Percentiles rank a stretch among this genome's conserved stretches.
Evolutionary conservation across 2,797 vertebrate genomes (phyloP).

Genomic region (Salmo trutta): DNA sequence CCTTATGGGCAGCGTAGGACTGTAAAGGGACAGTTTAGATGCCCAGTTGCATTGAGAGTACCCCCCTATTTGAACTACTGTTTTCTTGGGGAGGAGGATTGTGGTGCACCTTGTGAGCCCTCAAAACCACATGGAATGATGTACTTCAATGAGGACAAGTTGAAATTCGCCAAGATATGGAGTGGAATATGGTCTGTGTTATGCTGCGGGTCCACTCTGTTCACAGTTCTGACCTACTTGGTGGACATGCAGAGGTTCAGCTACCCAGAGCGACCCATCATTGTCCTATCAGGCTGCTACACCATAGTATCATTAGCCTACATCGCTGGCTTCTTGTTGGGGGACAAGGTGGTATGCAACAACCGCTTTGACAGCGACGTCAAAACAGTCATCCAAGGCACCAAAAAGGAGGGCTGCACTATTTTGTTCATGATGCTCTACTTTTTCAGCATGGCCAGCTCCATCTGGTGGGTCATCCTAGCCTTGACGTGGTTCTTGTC

Average conservation of each 20-base stretch:
- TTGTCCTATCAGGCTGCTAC: conserved; percentile 84
- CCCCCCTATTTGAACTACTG: conserved; percentile 83
- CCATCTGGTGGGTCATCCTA: conserved; percentile 96
- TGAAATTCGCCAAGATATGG: conserved; percentile 82
- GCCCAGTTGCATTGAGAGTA: conserved; percentile 79
- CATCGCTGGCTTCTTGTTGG: conserved; percentile 81
- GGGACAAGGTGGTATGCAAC: conserved; percentile 82
- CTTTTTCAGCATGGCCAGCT: conserved; percentile 98
- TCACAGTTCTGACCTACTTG: conserved; percentile 83
- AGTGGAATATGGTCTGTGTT: conserved; percentile 84
- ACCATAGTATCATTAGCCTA: conserved; percentile 82
- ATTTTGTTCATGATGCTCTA: conserved; percentile 86
- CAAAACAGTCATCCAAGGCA: conserved; percentile 82
- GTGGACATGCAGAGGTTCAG: conserved; percentile 87
- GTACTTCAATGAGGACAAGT: conserved; percentile 81
- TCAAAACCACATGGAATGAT: conserved; percentile 77
- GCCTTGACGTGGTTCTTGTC: conserved; percentile 85
- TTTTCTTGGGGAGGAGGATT: conserved; percentile 82
- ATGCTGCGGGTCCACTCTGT: conserved; percentile 83
- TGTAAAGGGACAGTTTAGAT: conserved; percentile 70
- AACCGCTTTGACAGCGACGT: conserved; percentile 81
- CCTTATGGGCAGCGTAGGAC: conserved; percentile 41
- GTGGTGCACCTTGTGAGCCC: conserved; percentile 80
- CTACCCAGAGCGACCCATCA: conserved; percentile 84
- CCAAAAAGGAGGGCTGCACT: conserved; percentile 84